Evolutionary conservation across 2,888 invertebrate genomes (phyloP).

Genomic region (Phlogophora meticulosa): DNA sequence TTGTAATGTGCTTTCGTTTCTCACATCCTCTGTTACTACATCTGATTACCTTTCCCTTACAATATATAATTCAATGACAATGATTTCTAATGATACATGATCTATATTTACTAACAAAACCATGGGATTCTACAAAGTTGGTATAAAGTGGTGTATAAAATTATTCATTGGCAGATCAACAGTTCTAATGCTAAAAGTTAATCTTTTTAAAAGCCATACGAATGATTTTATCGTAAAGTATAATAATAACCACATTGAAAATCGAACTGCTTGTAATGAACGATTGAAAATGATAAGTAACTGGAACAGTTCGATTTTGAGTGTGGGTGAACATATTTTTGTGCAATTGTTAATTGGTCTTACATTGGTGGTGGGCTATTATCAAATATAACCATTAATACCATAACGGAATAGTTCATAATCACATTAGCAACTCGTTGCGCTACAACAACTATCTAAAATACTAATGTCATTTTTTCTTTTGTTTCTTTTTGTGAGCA

Average conservation of each 20-base stretch:
- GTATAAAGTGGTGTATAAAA: conserved; percentile 67
- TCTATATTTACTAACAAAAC: conserved; percentile 66
- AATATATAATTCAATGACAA: conserved; percentile 46
- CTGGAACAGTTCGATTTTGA: conserved; percentile 56
- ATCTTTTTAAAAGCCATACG: conserved; percentile 45
- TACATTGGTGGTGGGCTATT: conserved; percentile 78
- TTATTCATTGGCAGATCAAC: conserved; percentile 70
- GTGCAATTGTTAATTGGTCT: conserved; percentile 62
- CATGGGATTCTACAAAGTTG: conserved; percentile 68
- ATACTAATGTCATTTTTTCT: conserved; percentile 90
- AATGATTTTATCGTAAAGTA: conserved; percentile 57
- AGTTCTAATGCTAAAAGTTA: background rate
- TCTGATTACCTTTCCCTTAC: conserved; percentile 32
- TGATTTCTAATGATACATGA: conserved; percentile 59
- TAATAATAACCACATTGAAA: conserved; percentile 37
- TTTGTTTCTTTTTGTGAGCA: conserved; percentile 89
- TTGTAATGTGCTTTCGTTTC: conserved; percentile 37
- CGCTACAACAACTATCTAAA: conserved; percentile 76
- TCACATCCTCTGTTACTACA: conserved; percentile 69
- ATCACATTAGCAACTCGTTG: conserved; percentile 70
- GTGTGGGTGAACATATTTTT: conserved; percentile 56
- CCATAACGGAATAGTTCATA: conserved; percentile 70
- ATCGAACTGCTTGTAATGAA: conserved; percentile 44
- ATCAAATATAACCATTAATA: conserved; percentile 66
- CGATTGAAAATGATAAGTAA: conserved; percentile 2